phyloP scores from a whole-genome alignment of 1,140 invertebrate species.

The Helicoverpa zea region DNA sequence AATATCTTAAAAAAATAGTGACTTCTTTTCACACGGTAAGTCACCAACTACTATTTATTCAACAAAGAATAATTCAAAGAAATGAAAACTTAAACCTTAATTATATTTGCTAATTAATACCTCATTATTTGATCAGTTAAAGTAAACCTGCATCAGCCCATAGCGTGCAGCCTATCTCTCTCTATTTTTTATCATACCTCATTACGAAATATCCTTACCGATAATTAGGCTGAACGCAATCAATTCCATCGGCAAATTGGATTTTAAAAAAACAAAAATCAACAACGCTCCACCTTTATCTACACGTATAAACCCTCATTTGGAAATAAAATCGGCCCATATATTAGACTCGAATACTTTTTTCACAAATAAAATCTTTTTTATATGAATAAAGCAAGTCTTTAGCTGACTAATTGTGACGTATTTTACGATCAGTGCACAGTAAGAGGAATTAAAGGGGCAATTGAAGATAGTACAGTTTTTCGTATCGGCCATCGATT shows the following conservation, averaged over 20 bases:
- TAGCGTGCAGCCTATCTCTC: slow-evolving; percentile 17
- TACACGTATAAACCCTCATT: slow-evolving; percentile 66
- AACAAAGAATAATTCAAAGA: not conserved
- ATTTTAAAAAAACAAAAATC: slow-evolving; percentile 56
- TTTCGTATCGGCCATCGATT: slow-evolving; percentile 71
- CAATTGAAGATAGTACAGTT: slow-evolving; percentile 73
- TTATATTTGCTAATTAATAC: slow-evolving; percentile 32
- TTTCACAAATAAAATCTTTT: slow-evolving; percentile 56
- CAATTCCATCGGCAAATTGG: slow-evolving; percentile 54
- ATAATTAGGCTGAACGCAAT: slow-evolving; percentile 57
- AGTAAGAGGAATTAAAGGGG: slow-evolving; percentile 68
- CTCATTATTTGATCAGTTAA: not conserved
- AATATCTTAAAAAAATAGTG: too few species aligned
- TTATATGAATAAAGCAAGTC: slow-evolving; percentile 68
- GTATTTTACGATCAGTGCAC: slow-evolving; percentile 73
- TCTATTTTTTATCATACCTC: slow-evolving; percentile 48
- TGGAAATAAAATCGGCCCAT: slow-evolving; percentile 67
- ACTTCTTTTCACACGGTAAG: too few species aligned
- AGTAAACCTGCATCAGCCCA: slow-evolving; percentile 5
- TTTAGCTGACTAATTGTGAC: slow-evolving; percentile 77
- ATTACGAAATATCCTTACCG: slow-evolving; percentile 53
- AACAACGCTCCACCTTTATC: slow-evolving; percentile 53
- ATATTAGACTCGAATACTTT: slow-evolving; percentile 55
- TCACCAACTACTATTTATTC: not conserved
- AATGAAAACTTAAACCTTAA: slow-evolving; percentile 3